Evolutionary conservation across 2,888 invertebrate species (phyloP), one percentile per base, ranked within the genome.

Genomic region (Cantharis rustica): DNA sequence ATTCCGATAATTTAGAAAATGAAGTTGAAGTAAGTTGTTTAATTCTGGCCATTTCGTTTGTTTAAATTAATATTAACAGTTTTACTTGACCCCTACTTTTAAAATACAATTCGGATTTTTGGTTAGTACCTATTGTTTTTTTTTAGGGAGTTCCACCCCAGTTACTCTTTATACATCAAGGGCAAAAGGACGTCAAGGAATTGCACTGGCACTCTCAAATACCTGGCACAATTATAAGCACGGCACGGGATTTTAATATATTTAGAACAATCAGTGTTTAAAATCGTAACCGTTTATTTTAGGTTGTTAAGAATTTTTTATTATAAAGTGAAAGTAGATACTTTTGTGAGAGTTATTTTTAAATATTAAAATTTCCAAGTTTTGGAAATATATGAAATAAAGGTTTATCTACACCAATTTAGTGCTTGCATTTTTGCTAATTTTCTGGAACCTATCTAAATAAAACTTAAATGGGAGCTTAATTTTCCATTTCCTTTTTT

Each of bases 161-260:
- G 87, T 89, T 99, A 69, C 89, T 99, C 79, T 99, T 99, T 87
- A 97, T 99, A 81, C 99, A 99, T 87, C 97, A 98, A 90, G 99
- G 99, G 63, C 99, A 99, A 88, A 95, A 93, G 75, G 98, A 99
- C 87, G 95, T 99, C 74, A 99, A 99, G 87, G 99, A 99, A 90
- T 89, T 99, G 27, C 99, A 99, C 87, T 99, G 99, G 99, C 99
- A 99, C 89, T 93, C 94, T 23, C 98, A 99, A 89, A 91, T 98
- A 80, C 95, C 98, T 0, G 98, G 99, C 10, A 93, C 96, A 1
- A 91, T 99, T 70, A 90, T 99, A 68, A 97, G 97, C 77, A 99
- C 99, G 26, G 97, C 99, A 11, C 95, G 95, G 85, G 99, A 98
- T 74, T 98, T 99, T 86, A 98, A 99, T 90, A 92, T 99, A 87